phyloP scores from a whole-genome alignment of 2,113 vertebrate species.

The Pseudopipra pipra region DNA sequence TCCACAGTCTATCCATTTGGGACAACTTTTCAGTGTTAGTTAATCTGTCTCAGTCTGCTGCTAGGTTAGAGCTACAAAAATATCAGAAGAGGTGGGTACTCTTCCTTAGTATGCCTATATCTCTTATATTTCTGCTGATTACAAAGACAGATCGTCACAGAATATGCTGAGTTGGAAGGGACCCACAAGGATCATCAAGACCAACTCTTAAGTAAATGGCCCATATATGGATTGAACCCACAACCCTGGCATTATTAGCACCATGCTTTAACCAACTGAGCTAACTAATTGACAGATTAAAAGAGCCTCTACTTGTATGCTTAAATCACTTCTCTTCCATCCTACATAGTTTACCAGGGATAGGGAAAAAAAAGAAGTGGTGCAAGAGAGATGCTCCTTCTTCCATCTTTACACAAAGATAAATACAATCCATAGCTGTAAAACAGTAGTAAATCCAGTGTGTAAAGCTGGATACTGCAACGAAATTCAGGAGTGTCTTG shows the following conservation, averaged over 20 bases:
- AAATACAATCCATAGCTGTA: background rate
- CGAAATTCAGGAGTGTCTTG: background rate
- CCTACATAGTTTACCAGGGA: fast-evolving
- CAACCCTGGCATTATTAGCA: background rate
- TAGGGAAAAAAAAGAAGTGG: background rate
- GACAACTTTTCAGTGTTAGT: background rate
- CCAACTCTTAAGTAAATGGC: background rate
- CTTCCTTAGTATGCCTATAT: background rate
- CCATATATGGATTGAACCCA: background rate
- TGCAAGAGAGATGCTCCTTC: background rate
- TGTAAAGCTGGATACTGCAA: background rate
- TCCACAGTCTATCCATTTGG: background rate
- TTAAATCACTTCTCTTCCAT: background rate
- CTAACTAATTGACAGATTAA: background rate
- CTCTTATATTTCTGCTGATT: background rate
- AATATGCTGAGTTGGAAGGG: background rate
- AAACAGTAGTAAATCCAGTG: background rate
- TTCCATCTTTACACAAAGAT: background rate
- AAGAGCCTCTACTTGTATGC: background rate
- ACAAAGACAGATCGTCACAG: background rate
- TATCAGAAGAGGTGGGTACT: background rate
- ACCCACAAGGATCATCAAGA: background rate
- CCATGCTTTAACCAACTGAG: background rate
- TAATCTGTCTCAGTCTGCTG: background rate
- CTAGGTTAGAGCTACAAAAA: background rate